Base-by-base conservation (phyloP, 2,888 invertebrate species). In the Stenurella melanura region DNA sequence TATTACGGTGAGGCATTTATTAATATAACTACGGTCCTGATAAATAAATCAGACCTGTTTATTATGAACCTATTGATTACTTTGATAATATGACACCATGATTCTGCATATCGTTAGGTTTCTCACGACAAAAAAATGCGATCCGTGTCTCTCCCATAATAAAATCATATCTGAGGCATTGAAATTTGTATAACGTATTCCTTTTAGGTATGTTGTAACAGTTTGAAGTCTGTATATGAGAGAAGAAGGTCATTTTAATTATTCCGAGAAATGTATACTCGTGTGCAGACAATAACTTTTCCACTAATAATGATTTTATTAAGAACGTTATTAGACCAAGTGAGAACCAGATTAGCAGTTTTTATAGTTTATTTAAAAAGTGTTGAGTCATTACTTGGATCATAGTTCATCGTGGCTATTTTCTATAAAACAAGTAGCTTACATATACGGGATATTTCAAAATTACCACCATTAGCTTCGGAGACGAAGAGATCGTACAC, bases 171-270 rank as follows among this genome's bases (percentile, higher is more conserved):
- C 30, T 34, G 30, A 50, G 50, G 4, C 12, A 50, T 50, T 50
- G 50, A 50, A 50, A 50, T 50, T 50, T 50, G 4, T 50, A 50
- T 50, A 50, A 17, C 50, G n/a, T 50, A n/a, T 50, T n/a, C 50
- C 15, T 6, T n/a, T 50, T 50, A 50, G 50, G 50, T n/a, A 50
- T 50, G 50, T 5, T 6, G 6, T 50, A 50, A 50, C 50, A 50
- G n/a, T 50, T 17, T 50, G n/a, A n/a, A 50, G 50, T 4, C 50
- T 50, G n/a, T 50, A 50, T 50, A 50, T 50, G 50, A 50, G 15
- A 15, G 21, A 58, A 68, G 50, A 74, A 75, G 75, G 75, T 75
- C 75, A 64, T 64, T 63, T 64, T 50, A 66, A 42, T 75, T 70
- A 70, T 70, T 75, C 75, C 57, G 42, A 57, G 70, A 75, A 64